Conservation (phyloP, 2,888 invertebrate genomes). For the Drosophila melanosoma region DNA sequence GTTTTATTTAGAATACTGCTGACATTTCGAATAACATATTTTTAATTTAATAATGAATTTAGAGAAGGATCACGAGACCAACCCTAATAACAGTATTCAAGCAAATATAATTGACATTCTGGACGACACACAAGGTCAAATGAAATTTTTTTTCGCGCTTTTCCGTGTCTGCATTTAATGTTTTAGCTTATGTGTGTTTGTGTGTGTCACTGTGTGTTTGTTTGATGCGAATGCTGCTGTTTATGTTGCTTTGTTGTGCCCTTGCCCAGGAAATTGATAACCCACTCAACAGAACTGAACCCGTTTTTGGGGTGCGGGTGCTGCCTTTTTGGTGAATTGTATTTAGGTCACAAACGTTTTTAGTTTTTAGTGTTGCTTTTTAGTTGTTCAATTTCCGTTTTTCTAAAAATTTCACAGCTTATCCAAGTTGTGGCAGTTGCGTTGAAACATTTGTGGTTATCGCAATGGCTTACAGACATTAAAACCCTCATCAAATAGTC, state of each 20-base stretch:
- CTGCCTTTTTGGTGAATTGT: neutral
- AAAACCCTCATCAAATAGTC: neutral
- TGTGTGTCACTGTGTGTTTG: conserved; percentile 1
- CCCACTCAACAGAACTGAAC: conserved; percentile 42
- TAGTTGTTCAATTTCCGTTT: conserved; percentile 39
- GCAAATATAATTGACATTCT: conserved; percentile 60
- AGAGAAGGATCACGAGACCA: neutral
- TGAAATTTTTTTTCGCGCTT: conserved; percentile 32
- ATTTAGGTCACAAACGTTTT: conserved; percentile 15
- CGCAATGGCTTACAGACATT: conserved; percentile 19
- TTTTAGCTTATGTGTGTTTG: neutral
- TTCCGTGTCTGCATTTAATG: conserved; percentile 59
- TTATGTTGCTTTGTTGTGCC: conserved; percentile 33
- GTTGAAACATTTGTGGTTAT: conserved; percentile 16
- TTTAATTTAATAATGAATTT: neutral
- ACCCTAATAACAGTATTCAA: neutral
- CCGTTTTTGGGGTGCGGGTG: conserved; percentile 10
- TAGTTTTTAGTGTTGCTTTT: conserved; percentile 5
- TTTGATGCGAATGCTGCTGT: conserved; percentile 24
- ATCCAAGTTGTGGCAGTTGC: conserved; percentile 28
- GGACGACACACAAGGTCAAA: conserved; percentile 67
- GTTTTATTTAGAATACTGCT: too few species aligned
- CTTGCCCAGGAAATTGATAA: conserved; percentile 65
- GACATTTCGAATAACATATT: neutral
- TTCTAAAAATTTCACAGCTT: conserved; percentile 13